phyloP scores from a whole-genome alignment of 2,113 vertebrate genomes.

The Panthera tigris region DNA sequence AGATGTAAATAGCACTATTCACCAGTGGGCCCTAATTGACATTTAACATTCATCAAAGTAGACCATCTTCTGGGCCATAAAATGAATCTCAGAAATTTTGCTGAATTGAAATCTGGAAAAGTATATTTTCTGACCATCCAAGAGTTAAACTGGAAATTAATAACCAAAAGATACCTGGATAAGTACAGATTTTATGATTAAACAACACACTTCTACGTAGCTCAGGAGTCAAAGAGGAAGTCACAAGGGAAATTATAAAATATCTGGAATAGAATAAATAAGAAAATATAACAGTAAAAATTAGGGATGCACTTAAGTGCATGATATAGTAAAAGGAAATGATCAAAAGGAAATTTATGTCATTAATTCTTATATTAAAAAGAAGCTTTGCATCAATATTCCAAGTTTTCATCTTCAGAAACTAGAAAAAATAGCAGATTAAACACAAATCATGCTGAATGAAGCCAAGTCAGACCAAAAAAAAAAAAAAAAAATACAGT shows the following conservation, averaged over 20 bases:
- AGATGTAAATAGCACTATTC: background rate
- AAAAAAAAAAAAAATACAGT: background rate
- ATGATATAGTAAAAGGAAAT: background rate
- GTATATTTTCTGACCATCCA: background rate
- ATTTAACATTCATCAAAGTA: background rate
- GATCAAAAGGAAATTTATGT: background rate
- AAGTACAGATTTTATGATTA: background rate
- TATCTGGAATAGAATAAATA: background rate
- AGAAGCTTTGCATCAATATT: background rate
- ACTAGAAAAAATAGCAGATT: background rate
- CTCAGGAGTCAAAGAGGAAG: background rate
- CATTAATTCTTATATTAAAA: background rate
- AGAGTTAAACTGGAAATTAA: background rate
- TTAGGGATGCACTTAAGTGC: background rate
- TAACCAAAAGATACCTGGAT: background rate
- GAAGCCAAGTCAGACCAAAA: background rate
- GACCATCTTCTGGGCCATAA: background rate
- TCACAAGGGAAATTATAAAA: background rate
- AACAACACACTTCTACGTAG: background rate
- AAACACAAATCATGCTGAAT: background rate
- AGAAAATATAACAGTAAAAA: background rate
- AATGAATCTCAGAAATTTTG: background rate
- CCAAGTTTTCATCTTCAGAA: background rate
- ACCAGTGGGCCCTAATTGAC: background rate
- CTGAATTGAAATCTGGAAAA: background rate